Percentiles rank a stretch among this genome's conserved stretches.
Conservation (phyloP, 2,113 vertebrate genomes). For the Coregonus clupeaformis region DNA sequence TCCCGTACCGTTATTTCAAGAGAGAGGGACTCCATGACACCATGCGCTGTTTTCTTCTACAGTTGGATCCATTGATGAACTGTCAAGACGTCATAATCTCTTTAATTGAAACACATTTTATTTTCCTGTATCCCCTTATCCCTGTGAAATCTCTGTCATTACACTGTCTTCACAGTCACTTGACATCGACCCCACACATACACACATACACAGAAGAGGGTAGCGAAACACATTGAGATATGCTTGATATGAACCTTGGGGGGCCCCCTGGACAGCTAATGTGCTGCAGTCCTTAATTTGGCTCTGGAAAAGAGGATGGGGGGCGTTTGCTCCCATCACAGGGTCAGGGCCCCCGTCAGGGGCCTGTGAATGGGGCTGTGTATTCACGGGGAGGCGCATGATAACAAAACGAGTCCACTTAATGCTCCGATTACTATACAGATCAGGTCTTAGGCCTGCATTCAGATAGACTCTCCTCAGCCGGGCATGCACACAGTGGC, state of each 20-base stretch:
- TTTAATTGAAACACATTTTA: too few relatives aligned
- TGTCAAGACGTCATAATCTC: too few relatives aligned
- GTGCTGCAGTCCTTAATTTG: constrained; percentile 45
- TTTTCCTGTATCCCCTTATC: too few relatives aligned
- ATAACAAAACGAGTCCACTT: constrained; percentile 71
- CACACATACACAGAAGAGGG: too few relatives aligned
- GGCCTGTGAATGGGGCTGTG: constrained; percentile 61
- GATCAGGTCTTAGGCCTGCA: constrained; percentile 57
- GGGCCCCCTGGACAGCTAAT: constrained; percentile 1
- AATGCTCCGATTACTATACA: constrained; percentile 66
- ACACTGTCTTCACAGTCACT: too few relatives aligned
- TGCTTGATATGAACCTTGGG: neutral
- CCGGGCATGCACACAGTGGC: neutral
- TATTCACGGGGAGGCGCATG: constrained; percentile 61
- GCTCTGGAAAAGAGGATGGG: constrained; percentile 35
- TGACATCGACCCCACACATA: too few relatives aligned
- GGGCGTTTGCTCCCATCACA: constrained; percentile 40
- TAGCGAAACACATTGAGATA: too few relatives aligned
- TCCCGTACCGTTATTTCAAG: too few relatives aligned
- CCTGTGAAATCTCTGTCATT: too few relatives aligned
- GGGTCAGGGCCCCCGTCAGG: constrained; percentile 60
- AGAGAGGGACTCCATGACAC: too few relatives aligned
- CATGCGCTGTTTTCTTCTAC: too few relatives aligned
- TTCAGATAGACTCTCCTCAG: constrained; percentile 28
- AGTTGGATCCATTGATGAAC: too few relatives aligned